Base-by-base conservation (phyloP, 2,888 invertebrate genomes). In the Latheticus oryzae region DNA sequence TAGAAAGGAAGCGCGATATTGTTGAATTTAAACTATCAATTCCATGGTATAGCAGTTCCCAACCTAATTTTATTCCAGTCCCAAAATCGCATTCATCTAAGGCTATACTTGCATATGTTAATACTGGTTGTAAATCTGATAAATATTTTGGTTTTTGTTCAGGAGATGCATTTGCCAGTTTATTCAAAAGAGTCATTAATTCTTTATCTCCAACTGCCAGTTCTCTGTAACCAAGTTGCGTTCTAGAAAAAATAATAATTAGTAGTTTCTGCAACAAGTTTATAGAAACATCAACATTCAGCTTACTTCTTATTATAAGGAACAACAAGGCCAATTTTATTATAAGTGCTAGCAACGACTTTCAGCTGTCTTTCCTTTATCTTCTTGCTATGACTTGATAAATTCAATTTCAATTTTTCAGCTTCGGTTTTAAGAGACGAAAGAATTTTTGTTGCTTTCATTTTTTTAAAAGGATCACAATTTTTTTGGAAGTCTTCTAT, bases 71-170 rank as follows among this genome's bases (percentile, higher is more conserved):
- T 1, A 97, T 77, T 0, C 94, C 91, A 47, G 94, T 95, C 0
- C 96, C 97, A 79, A 95, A 97, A 76, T 97, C 97, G 73, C 91
- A 91, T 76, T 98, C 97, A 73, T 97, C 97, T 52, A 91, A 87
- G 0, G 97, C 97, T 75, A 94, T 93, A 75, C 87, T 91, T 3
- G 93, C 89, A 51, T 87, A 87, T 2, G 91, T 93, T 58, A 95
- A 85, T 16, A 72, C 80, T 52, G 93, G 91, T 68, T 94, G 91
- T 2, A 97, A 74, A 16, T 88, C 85, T 12, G 88, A 86, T 57
- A 91, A 80, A 17, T 85, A 78, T 38, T 80, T 81, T 57, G 83
- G 80, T 66, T 84, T 86, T 60, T 88, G 85, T 5, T 79, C 80
- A 13, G 87, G 82, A 58, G 81, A 81, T 5, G 85, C 83, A 32